Evolutionary conservation across 2,797 vertebrate genomes (phyloP).

Genomic region (Myotis myotis): DNA sequence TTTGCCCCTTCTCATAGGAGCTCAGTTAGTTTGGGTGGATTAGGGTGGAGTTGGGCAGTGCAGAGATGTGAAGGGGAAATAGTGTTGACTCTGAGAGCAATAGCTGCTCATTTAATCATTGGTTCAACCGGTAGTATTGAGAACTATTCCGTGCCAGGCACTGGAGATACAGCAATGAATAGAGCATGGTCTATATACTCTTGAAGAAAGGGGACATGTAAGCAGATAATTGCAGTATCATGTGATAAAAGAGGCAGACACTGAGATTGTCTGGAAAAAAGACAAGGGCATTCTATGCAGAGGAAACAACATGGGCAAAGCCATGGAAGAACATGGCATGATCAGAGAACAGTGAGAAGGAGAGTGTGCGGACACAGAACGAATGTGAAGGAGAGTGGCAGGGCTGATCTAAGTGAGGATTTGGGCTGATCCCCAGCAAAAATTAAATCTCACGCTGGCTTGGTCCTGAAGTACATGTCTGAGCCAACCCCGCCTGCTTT

Average conservation of each 20-base stretch:
- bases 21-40: neutral
- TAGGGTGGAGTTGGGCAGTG: neutral
- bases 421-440: slow-evolving; percentile 60
- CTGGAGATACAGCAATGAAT: neutral
- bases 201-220: neutral
- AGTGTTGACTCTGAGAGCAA: neutral
- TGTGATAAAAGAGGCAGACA: neutral
- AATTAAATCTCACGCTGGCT: slow-evolving; percentile 48
- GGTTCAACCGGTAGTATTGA: neutral
- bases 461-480: neutral
- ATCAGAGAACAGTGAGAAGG: neutral
- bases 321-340: neutral
- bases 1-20: neutral
- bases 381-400: neutral
- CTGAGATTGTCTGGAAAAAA: neutral
- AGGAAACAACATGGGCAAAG: neutral
- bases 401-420: slow-evolving; percentile 16
- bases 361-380: neutral
- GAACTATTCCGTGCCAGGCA: neutral
- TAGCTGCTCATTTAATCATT: neutral
- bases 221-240: neutral
- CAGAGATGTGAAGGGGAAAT: neutral
- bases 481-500: neutral
- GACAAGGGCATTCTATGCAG: neutral
- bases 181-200: neutral